Percentiles rank a stretch among this genome's conserved stretches.
Evolutionary conservation across 2,888 invertebrate species (phyloP).

Genomic region (Lycaena phlaeas): DNA sequence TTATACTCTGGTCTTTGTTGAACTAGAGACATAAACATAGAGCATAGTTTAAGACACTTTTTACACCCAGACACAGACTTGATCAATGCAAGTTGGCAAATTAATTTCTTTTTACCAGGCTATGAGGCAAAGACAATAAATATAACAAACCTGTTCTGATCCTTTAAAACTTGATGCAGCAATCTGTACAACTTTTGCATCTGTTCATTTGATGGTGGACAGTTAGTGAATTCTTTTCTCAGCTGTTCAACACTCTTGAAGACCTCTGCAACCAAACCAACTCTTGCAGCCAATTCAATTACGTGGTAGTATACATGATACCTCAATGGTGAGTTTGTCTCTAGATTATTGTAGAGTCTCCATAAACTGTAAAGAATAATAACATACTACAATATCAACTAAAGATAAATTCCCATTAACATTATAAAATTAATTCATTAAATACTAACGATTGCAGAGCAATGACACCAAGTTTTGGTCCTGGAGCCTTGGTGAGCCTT

Average conservation of each 20-base stretch:
- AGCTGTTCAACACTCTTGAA: slow-evolving; percentile 89
- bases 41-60: too few relatives aligned
- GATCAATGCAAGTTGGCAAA: too few relatives aligned
- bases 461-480: slow-evolving; percentile 83
- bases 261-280: slow-evolving; percentile 88
- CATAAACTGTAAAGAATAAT: slow-evolving; percentile 77
- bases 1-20: too few relatives aligned
- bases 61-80: too few relatives aligned
- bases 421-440: too few relatives aligned
- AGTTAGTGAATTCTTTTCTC: slow-evolving; percentile 83
- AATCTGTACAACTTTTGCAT: slow-evolving; percentile 92
- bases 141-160: slow-evolving; percentile 84
- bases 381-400: too few relatives aligned
- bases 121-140: too few relatives aligned
- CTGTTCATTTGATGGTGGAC: slow-evolving; percentile 89
- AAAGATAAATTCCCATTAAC: too few relatives aligned
- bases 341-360: slow-evolving; percentile 93
- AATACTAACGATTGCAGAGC: slow-evolving; percentile 89
- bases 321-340: slow-evolving; percentile 85
- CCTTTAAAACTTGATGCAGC: slow-evolving; percentile 90
- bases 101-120: too few relatives aligned
- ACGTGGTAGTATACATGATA: slow-evolving; percentile 95
- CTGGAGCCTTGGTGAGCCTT: slow-evolving; percentile 90
- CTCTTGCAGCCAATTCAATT: slow-evolving; percentile 89
- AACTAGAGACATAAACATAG: too few relatives aligned